Evolutionary conservation across 2,113 vertebrate species (phyloP), one percentile per base, ranked within the genome.

Genomic region (Psittacus erithacus): DNA sequence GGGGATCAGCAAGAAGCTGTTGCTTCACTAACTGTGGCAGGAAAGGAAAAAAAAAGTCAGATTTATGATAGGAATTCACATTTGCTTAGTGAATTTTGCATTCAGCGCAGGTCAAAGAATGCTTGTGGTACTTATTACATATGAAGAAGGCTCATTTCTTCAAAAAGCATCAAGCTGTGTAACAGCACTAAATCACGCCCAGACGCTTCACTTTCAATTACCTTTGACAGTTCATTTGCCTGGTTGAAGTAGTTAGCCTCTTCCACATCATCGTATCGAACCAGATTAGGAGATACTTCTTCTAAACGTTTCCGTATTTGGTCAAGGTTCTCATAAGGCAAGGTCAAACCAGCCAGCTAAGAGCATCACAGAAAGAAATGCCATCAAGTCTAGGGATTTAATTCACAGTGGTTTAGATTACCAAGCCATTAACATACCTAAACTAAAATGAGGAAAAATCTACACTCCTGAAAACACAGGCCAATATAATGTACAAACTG

Each of bases 201-300:
- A 88, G 70, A 43, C 23, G 22, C 85, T 96, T 95, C 50, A 28
- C 25, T 41, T 81, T 71, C 67, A 27, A 18, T 95, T 97, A 99
- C 99, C 99, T 98, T 98, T n/a, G 99, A 97, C 10, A 99, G 98
- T 74, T 99, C 99, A 73, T 97, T 98, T 74, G 99, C 98, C 97
- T 99, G 99, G 84, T 93, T 98, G 96, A 99, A 99, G 97, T 99
- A 99, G 98, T 99, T 99, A 2, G 99, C 99, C 94, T 98, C 98
- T 94, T 99, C 99, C 9, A 99, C 97, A 44, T 99, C 99, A 95
- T 99, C 98, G 0, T 99, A 99, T 33, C 99, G 98, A 60, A 99
- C 98, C 96, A 99, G 98, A 89, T 99, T 99, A 77, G 99, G 99
- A 73, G 99, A 98, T 13, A 99, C 98, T 92, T 99, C 99, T 49